phyloP scores from a whole-genome alignment of 2,888 invertebrate genomes.

The Sympetrum striolatum region DNA sequence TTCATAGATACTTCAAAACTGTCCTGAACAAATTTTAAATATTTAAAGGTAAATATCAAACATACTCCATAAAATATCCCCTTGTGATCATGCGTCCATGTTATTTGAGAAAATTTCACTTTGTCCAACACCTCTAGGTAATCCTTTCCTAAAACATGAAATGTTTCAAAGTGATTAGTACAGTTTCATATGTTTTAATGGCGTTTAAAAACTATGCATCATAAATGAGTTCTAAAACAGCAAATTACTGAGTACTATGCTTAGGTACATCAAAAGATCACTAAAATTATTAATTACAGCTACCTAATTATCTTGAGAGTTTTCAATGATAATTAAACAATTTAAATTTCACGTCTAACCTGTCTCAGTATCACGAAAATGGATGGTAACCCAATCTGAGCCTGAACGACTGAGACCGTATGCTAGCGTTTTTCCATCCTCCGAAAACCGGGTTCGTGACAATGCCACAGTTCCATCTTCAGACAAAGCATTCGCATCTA shows the following conservation, averaged over 20 bases:
- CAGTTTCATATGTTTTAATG: not conserved
- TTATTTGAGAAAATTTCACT: conserved; percentile 89
- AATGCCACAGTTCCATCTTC: conserved; percentile 90
- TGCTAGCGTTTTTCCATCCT: conserved; percentile 88
- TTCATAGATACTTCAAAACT: not conserved
- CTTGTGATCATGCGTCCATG: conserved; percentile 94
- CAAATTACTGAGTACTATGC: no score
- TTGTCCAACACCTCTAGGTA: conserved; percentile 88
- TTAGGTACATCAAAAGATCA: no score
- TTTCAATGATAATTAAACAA: not conserved
- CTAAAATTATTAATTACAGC: no score
- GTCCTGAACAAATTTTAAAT: not conserved
- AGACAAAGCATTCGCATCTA: conserved; percentile 94
- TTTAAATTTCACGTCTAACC: conserved; percentile 59
- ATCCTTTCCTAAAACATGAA: conserved; percentile 71
- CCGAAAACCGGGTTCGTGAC: conserved; percentile 78
- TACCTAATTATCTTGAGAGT: not conserved
- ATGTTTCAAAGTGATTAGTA: not conserved
- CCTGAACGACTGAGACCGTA: conserved; percentile 93
- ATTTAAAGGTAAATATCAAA: conserved; percentile 47
- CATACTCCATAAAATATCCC: conserved; percentile 93
- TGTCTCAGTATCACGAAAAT: conserved; percentile 76
- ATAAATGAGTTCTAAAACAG: no score
- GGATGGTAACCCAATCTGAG: conserved; percentile 95
- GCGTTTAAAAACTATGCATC: no score